Base-by-base conservation (phyloP, 30 jellyfish, hydroid and myxozoan genomes). In the Chrysaora quinquecirrha region DNA sequence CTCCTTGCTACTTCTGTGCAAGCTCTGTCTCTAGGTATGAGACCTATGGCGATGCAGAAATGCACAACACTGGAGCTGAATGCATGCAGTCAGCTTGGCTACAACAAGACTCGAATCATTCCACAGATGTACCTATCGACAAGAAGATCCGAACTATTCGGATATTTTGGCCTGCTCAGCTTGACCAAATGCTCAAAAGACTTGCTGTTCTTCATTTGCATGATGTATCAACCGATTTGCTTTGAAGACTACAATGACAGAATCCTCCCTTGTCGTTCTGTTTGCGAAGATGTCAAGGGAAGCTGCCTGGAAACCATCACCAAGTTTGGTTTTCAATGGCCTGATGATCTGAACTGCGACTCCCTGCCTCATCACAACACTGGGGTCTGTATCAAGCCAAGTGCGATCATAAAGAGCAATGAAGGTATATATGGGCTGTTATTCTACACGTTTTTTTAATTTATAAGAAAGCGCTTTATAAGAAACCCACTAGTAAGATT, bases 381-480 rank as follows among this genome's bases (percentile, higher is more conserved):
- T 48, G 97, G 97, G 10, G 93, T 89, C 11, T 89, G 97, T 70
- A 88, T 88, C 67, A 87, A 80, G 73, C 97, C 97, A 43, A 73
- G 82, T 48, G 81, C 90, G 12, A 62, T 87, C 60, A 52, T 79
- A 16, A 48, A 64, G 23, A 73, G 34, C 19, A 43, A 88, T 29
- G 82, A 77, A 70, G 88, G 96, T 87, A 61, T n/a, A 90, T 70
- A 7, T 32, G 6, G n/a, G n/a, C n/a, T n/a, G n/a, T n/a, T n/a
- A n/a, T n/a, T n/a, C n/a, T n/a, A n/a, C n/a, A n/a, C n/a, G n/a
- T n/a, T n/a, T n/a, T n/a, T n/a, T n/a, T n/a, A n/a, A n/a, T n/a
- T n/a, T n/a, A n/a, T n/a, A n/a, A n/a, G n/a, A n/a, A n/a, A n/a
- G n/a, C n/a, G n/a, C n/a, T n/a, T n/a, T n/a, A n/a, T n/a, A n/a